phyloP scores from a whole-genome alignment of 2,113 vertebrate species.

The Apteryx mantelli region DNA sequence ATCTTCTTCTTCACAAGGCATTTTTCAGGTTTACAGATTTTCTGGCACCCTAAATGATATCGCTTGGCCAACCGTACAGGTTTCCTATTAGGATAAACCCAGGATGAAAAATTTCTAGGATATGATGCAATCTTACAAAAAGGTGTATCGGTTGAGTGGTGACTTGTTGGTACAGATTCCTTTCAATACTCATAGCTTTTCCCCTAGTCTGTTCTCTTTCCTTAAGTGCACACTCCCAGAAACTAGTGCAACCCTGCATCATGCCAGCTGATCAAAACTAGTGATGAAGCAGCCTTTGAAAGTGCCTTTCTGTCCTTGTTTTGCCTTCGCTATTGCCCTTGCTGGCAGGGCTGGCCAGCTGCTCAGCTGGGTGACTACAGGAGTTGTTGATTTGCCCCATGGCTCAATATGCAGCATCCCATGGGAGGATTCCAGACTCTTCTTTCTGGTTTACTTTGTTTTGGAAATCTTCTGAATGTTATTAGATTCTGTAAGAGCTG shows the following conservation, averaged over 20 bases:
- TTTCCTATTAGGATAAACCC: neutral
- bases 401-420: neutral
- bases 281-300: neutral
- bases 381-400: neutral
- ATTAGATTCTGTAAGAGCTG: slow-evolving; percentile 8
- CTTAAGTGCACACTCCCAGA: neutral
- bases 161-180: neutral
- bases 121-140: neutral
- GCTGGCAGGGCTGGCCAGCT: neutral
- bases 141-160: neutral
- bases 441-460: neutral
- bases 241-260: neutral
- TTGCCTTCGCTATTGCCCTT: neutral
- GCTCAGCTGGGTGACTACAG: neutral
- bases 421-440: neutral
- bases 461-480: neutral
- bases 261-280: neutral
- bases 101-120: neutral
- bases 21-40: neutral
- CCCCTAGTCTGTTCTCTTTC: neutral
- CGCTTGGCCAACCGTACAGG: neutral
- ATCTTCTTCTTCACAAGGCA: neutral
- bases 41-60: neutral
- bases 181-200: neutral
- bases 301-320: neutral